Base-by-base conservation (phyloP, 2,888 invertebrate genomes). In the Zygogramma bicolorata region DNA sequence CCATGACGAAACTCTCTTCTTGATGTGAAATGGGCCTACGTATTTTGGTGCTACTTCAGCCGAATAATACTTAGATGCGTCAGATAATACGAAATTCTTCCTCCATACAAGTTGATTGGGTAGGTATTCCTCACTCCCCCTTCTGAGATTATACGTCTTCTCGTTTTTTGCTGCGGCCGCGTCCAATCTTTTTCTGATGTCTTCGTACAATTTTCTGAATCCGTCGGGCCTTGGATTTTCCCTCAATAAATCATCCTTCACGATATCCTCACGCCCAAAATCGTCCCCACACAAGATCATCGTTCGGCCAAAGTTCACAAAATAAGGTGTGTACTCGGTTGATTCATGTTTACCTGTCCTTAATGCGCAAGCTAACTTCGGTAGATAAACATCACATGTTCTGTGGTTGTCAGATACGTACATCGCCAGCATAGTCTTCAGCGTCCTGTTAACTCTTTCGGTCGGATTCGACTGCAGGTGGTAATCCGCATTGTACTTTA, bases 381-480 rank as follows among this genome's bases (percentile, higher is more conserved):
- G 53, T 18, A 72, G 20, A 34, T 70, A 62, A 8, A 29, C 31
- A 49, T 65, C 74, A 68, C 74, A 74, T 0, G 7, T 25, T 6
- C 67, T 18, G n/a, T 72, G 75, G 34, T 75, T 72, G 34, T 75
- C 75, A 10, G 27, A 40, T 5, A 71, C 68, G 38, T 71, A 71
- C 2, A 60, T 29, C 0, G 38, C 8, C 8, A 70, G 25, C 34
- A 65, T 65, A 10, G 49, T 60, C 38, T 60, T 61, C 25, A 73
- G 8, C 1, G 29, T 57, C 1, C 73, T 49, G 25, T 73, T 69
- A 4, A 66, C 69, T 4, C 70, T 38, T 31, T 70, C 70, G 7
- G 57, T 63, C 8, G 71, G 68, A 31, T 71, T 71, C 0, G 31
- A 46, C 29, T 71, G 71, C 2, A 69, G 72, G 18, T 72, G 69